Base-by-base conservation (phyloP, 2,797 vertebrate genomes). In the Pitangus sulphuratus region DNA sequence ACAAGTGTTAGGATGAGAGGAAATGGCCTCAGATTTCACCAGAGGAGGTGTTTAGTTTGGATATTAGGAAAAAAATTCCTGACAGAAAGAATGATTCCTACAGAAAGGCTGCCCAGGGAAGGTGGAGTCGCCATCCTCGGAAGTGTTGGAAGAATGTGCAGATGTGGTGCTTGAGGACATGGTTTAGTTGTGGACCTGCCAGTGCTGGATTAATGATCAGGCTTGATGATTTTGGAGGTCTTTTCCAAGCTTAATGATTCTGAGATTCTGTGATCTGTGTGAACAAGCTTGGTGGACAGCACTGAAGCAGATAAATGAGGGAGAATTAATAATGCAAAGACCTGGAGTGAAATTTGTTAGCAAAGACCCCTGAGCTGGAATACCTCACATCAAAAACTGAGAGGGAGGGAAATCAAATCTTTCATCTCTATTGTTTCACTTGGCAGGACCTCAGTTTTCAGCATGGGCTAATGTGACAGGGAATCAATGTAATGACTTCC, bases 401-500 rank as follows among this genome's bases (percentile, higher is more conserved):
- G 81, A 60, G 30, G 62, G 22, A 16, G 68, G 66, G 6, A 86
- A 75, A 74, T 71, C 3, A 87, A 92, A 93, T 90, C 31, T 83
- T 68, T 89, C 84, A 83, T 78, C 56, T 85, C 81, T 89, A 28
- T 85, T 74, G 75, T 92, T 87, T 93, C 45, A 8, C 61, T 91
- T 95, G 89, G 45, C 87, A 92, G 75, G 51, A 74, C 28, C 35
- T 94, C 28, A 5, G 57, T 94, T 94, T 83, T 58, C 75, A 85
- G 24, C 22, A 69, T 28, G 53, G 68, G 39, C 42, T 95, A 95
- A 94, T 69, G 89, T 81, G 93, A 78, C 89, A 92, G 53, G 15
- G 48, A 93, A 91, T 96, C 84, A 15, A 87, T 93, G 53, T 85
- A 91, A 96, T 84, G 82, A 87, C 93, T 83, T 92, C 60, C 53